Base-by-base conservation (phyloP, 2,888 invertebrate species). In the Agrotis puta region DNA sequence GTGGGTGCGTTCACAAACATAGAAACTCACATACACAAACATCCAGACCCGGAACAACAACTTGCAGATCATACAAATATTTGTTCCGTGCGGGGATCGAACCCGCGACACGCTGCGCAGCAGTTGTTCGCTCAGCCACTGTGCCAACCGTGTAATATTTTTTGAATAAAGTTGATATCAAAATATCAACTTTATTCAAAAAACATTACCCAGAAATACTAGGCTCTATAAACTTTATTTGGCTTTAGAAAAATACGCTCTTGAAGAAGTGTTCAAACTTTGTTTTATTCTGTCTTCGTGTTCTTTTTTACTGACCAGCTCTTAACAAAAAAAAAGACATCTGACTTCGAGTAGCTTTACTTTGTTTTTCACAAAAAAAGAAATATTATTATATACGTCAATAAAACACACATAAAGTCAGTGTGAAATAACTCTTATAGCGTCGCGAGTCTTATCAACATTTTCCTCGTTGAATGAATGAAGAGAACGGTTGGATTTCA, bases 401-500 rank as follows among this genome's bases (percentile, higher is more conserved):
- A 39, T 66, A 79, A 79, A 79, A 79, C 59, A 65, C 50, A 33
- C 9, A 11, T 39, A 72, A 70, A 77, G 20, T 43, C 65, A 22
- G 58, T 77, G 64, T 79, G 77, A 48, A 53, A 62, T 70, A 53
- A 69, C 63, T 76, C 77, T 81, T 73, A 64, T 14, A 64, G 47
- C 59, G 53, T 64, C 64, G 57, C 24, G 45, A 64, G 81, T 81
- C 88, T 91, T 92, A 92, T 92, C 91, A 88, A 87, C 87, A 87
- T 88, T 90, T 90, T 89, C 89, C 88, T 84, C 86, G 85, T 83
- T 86, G 77, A 85, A 80, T 87, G 86, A 85, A 83, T 82, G 82
- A 81, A 87, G 87, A 90, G 88, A 89, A 90, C 91, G 88, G 86
- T 85, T 81, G 85, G 88, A 85, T 89, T 89, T 88, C 88, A 88